Conservation (phyloP, 23 tunicate species). For the Phallusia fumigata region DNA sequence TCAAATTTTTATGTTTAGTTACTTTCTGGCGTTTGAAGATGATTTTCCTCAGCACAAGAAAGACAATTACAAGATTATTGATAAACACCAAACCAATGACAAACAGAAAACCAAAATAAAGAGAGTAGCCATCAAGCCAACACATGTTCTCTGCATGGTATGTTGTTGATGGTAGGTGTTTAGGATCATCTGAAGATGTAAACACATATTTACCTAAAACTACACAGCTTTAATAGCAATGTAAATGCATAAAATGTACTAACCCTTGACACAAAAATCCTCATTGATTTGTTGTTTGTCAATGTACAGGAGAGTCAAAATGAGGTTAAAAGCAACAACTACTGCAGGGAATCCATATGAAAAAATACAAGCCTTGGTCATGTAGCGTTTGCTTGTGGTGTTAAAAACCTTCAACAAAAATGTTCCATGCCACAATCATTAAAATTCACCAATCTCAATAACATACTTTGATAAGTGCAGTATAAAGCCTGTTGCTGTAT, state of each 20-base stretch:
- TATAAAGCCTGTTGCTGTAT: slow-evolving; percentile 57
- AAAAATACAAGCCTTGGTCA: slow-evolving; percentile 31
- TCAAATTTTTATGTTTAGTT: too few relatives aligned
- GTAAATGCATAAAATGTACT: too few relatives aligned
- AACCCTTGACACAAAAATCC: background rate
- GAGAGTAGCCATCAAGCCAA: slow-evolving; percentile 58
- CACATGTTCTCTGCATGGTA: slow-evolving; percentile 65
- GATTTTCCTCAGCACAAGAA: slow-evolving; percentile 22
- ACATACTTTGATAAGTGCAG: slow-evolving; percentile 47
- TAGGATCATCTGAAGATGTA: background rate
- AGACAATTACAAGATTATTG: slow-evolving; percentile 38
- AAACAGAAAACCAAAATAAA: slow-evolving; percentile 63
- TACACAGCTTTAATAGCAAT: too few relatives aligned
- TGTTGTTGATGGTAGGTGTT: slow-evolving; percentile 6
- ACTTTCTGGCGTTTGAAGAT: slow-evolving; percentile 18
- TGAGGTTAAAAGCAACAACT: slow-evolving; percentile 32
- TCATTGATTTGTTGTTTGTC: slow-evolving; percentile 19
- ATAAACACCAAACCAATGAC: slow-evolving; percentile 42
- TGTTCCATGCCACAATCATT: background rate
- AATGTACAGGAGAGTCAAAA: slow-evolving; percentile 39
- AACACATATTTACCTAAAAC: background rate
- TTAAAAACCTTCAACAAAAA: background rate
- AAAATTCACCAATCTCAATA: too few relatives aligned
- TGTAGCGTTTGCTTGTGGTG: slow-evolving; percentile 8
- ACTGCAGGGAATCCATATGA: slow-evolving; percentile 64